A percentile compares a stretch with the other conserved stretches of the same genome.
Evolutionary conservation across 2,113 vertebrate genomes (phyloP).

Genomic region (Salvelinus alpinus): DNA sequence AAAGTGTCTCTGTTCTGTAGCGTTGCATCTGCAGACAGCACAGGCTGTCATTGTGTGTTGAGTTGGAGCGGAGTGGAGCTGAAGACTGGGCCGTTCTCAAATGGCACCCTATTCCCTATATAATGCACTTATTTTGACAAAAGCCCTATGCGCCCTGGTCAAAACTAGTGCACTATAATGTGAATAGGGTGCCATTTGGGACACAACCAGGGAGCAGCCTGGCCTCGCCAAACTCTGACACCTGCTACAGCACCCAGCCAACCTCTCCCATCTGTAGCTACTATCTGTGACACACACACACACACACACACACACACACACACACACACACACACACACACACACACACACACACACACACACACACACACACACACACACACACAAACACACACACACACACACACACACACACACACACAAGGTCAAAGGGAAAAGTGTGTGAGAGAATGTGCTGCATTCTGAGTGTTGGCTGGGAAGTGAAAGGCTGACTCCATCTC

Average conservation of each 20-base stretch:
- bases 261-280: constrained; percentile 13
- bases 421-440: constrained; percentile 35
- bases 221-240: constrained; percentile 4
- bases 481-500: neutral
- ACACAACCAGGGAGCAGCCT: neutral
- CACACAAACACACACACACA: neutral
- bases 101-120: no score
- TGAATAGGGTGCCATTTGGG: no score
- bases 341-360: neutral
- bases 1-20: no score
- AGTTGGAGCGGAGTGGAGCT: neutral
- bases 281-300: constrained; percentile 7
- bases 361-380: constrained; percentile 10
- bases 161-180: no score
- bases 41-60: neutral
- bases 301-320: neutral
- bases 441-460: neutral
- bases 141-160: no score
- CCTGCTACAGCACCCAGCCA: constrained; percentile 7
- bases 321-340: neutral
- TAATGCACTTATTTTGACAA: no score
- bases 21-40: neutral
- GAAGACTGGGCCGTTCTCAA: neutral
- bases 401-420: neutral
- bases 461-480: constrained; percentile 6